phyloP scores from a whole-genome alignment of 2,797 vertebrate genomes.

The Anniella stebbinsi region DNA sequence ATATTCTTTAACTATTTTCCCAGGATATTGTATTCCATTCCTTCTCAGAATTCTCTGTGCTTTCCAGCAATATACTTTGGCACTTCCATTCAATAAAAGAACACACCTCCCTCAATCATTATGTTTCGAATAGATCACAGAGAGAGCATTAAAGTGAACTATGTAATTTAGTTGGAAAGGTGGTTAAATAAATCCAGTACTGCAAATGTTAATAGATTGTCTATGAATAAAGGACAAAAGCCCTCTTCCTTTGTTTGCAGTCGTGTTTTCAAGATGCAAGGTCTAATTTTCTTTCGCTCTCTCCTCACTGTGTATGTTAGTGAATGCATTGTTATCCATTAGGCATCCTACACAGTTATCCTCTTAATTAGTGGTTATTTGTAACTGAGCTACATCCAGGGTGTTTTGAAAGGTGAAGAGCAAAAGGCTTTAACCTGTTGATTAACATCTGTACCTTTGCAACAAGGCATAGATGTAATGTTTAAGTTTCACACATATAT shows the following conservation, averaged over 20 bases:
- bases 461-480: background rate
- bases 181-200: background rate
- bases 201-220: background rate
- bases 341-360: constrained; percentile 59
- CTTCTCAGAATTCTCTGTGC: background rate
- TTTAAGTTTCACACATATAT: background rate
- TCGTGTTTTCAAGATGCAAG: background rate
- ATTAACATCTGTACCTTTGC: background rate
- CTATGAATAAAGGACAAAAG: background rate
- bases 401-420: constrained; percentile 56
- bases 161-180: background rate
- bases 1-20: background rate
- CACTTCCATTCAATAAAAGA: background rate
- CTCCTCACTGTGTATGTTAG: constrained; percentile 29
- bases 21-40: constrained; percentile 26
- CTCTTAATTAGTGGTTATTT: constrained; percentile 69
- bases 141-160: background rate
- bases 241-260: background rate
- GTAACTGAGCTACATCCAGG: constrained; percentile 55
- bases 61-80: background rate
- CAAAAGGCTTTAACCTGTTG: constrained; percentile 45
- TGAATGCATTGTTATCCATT: constrained; percentile 44
- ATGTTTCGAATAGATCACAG: constrained; percentile 1
- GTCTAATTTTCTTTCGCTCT: background rate
- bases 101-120: too few relatives aligned